These are phyloP conservation scores for Tubulanus polymorphus DNA, from an alignment of 2,888 invertebrate genomes.

Conservation along the genomic window DNA sequence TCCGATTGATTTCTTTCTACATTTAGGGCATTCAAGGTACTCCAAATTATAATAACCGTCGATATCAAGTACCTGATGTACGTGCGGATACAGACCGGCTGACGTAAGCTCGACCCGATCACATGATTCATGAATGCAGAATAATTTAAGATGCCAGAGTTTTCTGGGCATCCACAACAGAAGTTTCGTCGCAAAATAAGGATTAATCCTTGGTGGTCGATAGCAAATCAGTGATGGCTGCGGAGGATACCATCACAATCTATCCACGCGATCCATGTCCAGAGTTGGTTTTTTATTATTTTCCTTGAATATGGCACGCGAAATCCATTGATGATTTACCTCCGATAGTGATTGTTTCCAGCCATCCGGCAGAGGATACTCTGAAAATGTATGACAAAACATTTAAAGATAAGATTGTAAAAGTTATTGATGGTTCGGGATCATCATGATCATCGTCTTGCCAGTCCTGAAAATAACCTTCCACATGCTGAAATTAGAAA, in stretches of 20 bases:
- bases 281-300: constrained; percentile 10
- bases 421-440: too few relatives aligned
- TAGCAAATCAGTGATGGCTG: constrained; percentile 12
- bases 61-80: background rate
- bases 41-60: background rate
- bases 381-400: too few relatives aligned
- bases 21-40: background rate
- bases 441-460: too few relatives aligned
- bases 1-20: background rate
- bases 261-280: background rate
- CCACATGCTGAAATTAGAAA: too few relatives aligned
- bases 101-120: background rate
- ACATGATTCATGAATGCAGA: constrained; percentile 17
- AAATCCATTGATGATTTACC: constrained; percentile 17
- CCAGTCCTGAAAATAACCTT: too few relatives aligned
- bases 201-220: constrained; percentile 9
- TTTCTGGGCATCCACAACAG: constrained; percentile 20
- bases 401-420: too few relatives aligned
- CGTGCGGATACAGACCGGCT: background rate
- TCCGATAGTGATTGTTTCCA: constrained; percentile 17
- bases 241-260: constrained; percentile 23
- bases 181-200: constrained; percentile 18
- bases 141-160: constrained; percentile 13
- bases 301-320: constrained; percentile 14
- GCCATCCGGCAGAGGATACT: too few relatives aligned